These are phyloP conservation scores for Cataglyphis rosenhaueri DNA, from an alignment of 2,888 invertebrate species.

Conservation along the genomic window DNA sequence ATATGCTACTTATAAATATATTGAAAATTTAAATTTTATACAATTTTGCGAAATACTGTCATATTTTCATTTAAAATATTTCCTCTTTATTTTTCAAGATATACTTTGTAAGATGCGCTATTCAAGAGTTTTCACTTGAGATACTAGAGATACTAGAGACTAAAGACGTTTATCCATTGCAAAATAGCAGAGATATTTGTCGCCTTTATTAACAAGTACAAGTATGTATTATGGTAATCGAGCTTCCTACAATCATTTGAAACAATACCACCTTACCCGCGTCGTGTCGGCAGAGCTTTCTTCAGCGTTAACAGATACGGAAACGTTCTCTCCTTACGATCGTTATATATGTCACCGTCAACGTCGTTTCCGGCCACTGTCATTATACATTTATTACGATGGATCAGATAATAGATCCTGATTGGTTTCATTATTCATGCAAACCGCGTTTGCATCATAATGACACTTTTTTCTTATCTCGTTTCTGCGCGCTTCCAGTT, in stretches of 20 bases:
- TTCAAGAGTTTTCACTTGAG: background rate
- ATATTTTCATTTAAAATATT: background rate
- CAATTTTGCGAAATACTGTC: background rate
- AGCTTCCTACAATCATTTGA: conserved; percentile 51
- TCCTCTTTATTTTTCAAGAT: background rate
- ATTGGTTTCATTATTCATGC: conserved; percentile 65
- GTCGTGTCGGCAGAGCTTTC: conserved; percentile 38
- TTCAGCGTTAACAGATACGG: conserved; percentile 42
- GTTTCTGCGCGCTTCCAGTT: conserved; percentile 42
- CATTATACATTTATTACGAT: conserved; percentile 70
- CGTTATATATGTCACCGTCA: conserved; percentile 5
- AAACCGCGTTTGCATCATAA: conserved; percentile 47
- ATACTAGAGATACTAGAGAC: conserved; percentile 5
- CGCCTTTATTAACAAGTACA: conserved; percentile 42
- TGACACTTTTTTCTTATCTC: conserved; percentile 40
- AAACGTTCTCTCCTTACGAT: conserved; percentile 41
- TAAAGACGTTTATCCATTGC: conserved; percentile 35
- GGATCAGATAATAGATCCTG: conserved; percentile 61
- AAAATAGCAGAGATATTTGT: conserved; percentile 38
- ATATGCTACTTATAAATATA: background rate
- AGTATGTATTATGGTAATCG: conserved; percentile 49
- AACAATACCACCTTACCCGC: conserved; percentile 35
- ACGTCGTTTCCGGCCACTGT: conserved; percentile 42
- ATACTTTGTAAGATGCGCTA: background rate
- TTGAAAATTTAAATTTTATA: background rate